Evolutionary conservation across 2,888 invertebrate species (phyloP).

Genomic region (Meghimatium bilineatum): DNA sequence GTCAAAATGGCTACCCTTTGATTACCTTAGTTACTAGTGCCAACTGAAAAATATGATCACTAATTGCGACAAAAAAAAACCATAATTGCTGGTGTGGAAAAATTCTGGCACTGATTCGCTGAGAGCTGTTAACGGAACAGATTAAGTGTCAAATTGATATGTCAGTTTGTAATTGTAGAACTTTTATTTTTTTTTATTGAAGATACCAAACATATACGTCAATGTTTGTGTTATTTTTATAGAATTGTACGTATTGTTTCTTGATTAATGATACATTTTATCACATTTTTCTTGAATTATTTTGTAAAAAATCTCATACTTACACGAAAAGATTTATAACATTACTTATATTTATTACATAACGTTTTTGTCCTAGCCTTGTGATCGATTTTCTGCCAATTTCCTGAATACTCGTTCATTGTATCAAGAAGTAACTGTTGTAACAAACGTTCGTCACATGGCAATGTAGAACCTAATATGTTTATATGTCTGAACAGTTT

Average conservation of each 20-base stretch:
- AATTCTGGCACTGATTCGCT: constrained; percentile 1
- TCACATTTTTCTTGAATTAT: not conserved
- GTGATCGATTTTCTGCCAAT: not conserved
- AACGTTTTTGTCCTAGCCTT: not conserved
- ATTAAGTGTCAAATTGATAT: not conserved
- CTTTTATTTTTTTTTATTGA: not conserved
- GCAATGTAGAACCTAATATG: no score
- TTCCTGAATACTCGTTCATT: not conserved
- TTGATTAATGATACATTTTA: not conserved
- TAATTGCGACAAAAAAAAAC: not conserved
- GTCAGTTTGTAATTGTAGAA: constrained; percentile 7
- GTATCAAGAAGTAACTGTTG: not conserved
- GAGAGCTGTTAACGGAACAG: not conserved
- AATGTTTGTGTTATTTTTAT: not conserved
- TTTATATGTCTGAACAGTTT: no score
- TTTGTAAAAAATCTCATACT: not conserved
- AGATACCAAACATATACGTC: not conserved
- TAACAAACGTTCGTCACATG: no score
- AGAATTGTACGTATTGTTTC: not conserved
- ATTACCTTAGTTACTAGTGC: not conserved
- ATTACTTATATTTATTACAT: not conserved
- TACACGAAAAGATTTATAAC: not conserved
- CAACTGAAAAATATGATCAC: not conserved
- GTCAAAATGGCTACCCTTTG: not conserved
- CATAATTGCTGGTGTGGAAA: not conserved